A percentile compares a stretch with the other conserved stretches of the same genome.
Conservation (phyloP, 2,113 vertebrate species). For the Calyptomena viridis region DNA sequence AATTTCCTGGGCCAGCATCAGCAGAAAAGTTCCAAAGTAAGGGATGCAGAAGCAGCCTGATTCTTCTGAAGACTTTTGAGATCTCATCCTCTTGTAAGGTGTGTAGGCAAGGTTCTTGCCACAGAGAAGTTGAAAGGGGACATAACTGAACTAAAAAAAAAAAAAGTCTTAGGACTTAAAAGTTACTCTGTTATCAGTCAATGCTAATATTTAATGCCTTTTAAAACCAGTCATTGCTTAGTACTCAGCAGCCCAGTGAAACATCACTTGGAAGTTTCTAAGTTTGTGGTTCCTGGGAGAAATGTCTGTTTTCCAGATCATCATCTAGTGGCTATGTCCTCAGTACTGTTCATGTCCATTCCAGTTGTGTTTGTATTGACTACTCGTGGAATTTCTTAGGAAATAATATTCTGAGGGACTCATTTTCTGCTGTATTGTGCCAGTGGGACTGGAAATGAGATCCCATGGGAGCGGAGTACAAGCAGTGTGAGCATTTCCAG, state of each 20-base stretch:
- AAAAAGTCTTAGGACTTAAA: background rate
- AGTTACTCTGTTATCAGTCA: background rate
- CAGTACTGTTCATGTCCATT: background rate
- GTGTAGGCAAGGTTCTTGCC: background rate
- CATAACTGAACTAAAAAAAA: background rate
- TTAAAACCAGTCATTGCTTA: background rate
- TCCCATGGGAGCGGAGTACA: background rate
- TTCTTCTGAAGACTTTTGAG: background rate
- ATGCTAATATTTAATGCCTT: background rate
- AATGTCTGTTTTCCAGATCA: background rate
- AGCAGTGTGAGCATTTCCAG: background rate
- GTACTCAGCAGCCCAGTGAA: background rate
- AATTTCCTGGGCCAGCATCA: background rate
- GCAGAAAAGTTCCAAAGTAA: background rate
- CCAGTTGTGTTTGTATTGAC: background rate
- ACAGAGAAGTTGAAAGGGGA: fast-evolving
- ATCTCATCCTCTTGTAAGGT: background rate
- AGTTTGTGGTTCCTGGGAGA: background rate
- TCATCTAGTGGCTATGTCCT: background rate
- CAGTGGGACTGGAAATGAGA: background rate
- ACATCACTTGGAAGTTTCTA: background rate
- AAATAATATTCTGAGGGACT: background rate
- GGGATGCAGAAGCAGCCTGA: background rate
- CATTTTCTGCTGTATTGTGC: background rate
- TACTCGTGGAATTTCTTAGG: background rate